A percentile compares a stretch with the other conserved stretches of the same genome.
These are phyloP conservation scores for Danio kyathit DNA, from an alignment of 2,797 vertebrate genomes.

Conservation along the genomic window DNA sequence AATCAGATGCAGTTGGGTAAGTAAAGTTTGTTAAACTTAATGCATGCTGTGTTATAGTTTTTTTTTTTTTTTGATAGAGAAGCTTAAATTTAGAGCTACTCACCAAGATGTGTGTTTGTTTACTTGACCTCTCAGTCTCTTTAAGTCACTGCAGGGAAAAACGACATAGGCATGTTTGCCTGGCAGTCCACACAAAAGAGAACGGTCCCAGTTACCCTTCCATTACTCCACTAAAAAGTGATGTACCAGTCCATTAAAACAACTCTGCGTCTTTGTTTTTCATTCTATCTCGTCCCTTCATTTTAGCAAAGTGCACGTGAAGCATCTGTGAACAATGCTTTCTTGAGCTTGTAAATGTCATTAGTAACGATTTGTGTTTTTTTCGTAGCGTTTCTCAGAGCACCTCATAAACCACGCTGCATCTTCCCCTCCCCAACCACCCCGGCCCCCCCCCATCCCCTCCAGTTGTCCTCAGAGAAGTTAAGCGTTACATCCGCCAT, in stretches of 20 bases:
- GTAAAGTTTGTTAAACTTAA: conserved; percentile 3
- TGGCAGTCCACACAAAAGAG: conserved; percentile 24
- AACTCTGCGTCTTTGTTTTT: conserved; percentile 37
- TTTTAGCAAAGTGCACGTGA: conserved; percentile 46
- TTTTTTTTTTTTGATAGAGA: background rate
- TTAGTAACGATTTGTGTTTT: conserved; percentile 49
- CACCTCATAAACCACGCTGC: conserved; percentile 39
- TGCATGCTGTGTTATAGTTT: background rate
- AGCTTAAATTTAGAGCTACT: background rate
- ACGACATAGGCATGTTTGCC: conserved; percentile 28
- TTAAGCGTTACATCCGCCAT: conserved; percentile 57
- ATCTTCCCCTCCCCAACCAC: conserved; percentile 65
- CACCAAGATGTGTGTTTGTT: conserved; percentile 26
- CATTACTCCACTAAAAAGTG: conserved; percentile 39
- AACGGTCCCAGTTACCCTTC: conserved; percentile 50
- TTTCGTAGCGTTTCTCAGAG: conserved; percentile 24
- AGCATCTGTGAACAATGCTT: conserved; percentile 32
- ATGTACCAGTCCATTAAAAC: conserved; percentile 47
- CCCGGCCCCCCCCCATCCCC: conserved; percentile 32
- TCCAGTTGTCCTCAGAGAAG: conserved; percentile 49
- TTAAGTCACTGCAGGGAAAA: conserved; percentile 35
- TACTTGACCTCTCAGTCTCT: conserved; percentile 42
- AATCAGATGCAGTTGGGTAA: background rate
- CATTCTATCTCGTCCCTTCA: conserved; percentile 34
- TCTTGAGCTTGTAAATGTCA: conserved; percentile 55